Percentiles rank a stretch among this genome's conserved stretches.
Evolutionary conservation across 1,140 invertebrate genomes (phyloP).

Genomic region (Macrobrachium rosenbergii): DNA sequence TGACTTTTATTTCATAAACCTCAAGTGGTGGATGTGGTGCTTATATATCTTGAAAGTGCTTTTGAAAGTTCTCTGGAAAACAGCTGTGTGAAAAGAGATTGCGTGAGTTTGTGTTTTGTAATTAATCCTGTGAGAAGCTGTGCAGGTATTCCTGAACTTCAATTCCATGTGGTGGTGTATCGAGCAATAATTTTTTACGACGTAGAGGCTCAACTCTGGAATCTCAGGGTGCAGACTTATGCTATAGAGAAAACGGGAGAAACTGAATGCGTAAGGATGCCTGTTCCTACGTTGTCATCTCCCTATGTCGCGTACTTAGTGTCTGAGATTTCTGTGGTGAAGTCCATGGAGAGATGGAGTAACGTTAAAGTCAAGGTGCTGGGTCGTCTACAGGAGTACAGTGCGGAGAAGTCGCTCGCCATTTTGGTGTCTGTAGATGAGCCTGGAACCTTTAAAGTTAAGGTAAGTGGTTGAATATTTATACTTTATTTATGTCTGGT

Average conservation of each 20-base stretch:
- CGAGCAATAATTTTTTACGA: too few relatives aligned
- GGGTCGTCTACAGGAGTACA: neutral
- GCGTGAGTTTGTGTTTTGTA: too few relatives aligned
- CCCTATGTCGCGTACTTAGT: slow-evolving; percentile 10
- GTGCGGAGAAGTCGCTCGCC: neutral
- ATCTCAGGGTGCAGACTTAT: neutral
- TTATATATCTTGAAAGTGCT: too few relatives aligned
- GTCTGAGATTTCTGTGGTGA: slow-evolving; percentile 18
- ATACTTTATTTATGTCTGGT: neutral
- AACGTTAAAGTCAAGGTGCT: slow-evolving; percentile 27
- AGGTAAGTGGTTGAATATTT: slow-evolving; percentile 18
- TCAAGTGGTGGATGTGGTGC: too few relatives aligned
- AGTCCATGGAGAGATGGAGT: slow-evolving; percentile 21
- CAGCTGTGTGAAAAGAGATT: too few relatives aligned
- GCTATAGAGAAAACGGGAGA: too few relatives aligned
- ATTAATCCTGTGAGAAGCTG: too few relatives aligned
- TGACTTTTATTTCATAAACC: too few relatives aligned
- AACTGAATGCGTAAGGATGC: neutral
- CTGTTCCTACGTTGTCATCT: neutral
- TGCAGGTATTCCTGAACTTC: too few relatives aligned
- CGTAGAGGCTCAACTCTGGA: neutral
- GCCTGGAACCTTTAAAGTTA: neutral
- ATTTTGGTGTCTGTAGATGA: neutral
- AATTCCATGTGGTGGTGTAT: too few relatives aligned
- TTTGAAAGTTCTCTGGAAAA: too few relatives aligned